A percentile compares a stretch with the other conserved stretches of the same genome.
Evolutionary conservation across 2,888 invertebrate species (phyloP).

Genomic region (Cephus pygmeus): DNA sequence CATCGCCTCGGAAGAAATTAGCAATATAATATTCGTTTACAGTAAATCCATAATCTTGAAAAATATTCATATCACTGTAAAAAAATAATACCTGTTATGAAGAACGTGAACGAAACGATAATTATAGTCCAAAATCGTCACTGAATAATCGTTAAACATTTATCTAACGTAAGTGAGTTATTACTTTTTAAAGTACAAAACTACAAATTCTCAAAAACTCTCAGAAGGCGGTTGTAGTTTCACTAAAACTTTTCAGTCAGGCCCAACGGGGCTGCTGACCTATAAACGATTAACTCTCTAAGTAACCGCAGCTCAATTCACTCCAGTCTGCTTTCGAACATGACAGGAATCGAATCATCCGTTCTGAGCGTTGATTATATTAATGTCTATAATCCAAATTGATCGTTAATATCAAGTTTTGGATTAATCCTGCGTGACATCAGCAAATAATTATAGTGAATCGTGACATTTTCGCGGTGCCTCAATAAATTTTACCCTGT

Average conservation of each 20-base stretch:
- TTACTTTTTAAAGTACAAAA: not conserved
- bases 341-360: not conserved
- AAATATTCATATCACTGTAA: not conserved
- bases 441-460: not conserved
- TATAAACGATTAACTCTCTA: not conserved
- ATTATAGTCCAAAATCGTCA: not conserved
- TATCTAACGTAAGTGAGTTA: not conserved
- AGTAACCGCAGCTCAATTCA: not conserved
- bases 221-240: not conserved
- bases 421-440: not conserved
- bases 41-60: not conserved
- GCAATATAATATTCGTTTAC: not conserved
- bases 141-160: not conserved
- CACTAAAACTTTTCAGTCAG: not conserved
- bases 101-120: not conserved
- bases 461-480: not conserved
- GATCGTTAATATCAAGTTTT: not conserved
- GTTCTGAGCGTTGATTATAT: not conserved
- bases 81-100: not conserved
- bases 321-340: not conserved
- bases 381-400: not conserved
- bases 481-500: not conserved
- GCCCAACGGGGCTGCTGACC: not conserved
- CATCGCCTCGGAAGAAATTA: not conserved
- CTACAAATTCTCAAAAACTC: not conserved